Base-by-base conservation (phyloP, 1,140 invertebrate species). In the Caenorhabditis remanei region DNA sequence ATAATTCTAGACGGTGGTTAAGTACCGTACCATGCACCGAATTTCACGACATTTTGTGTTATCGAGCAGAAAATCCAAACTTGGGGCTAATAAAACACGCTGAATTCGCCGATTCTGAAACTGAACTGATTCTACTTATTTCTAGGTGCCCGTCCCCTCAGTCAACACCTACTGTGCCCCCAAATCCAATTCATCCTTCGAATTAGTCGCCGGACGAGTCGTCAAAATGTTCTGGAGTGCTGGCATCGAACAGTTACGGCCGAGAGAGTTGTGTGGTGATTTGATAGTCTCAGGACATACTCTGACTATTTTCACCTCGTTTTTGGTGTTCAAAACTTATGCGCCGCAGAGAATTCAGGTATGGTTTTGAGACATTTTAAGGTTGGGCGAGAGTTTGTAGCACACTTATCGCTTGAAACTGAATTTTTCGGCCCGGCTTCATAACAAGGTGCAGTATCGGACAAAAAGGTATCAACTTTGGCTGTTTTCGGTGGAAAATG, bases 261-360 rank as follows among this genome's bases (percentile, higher is more conserved):
- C 86, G 3, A 21, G 88, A n/a, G 88, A 89, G 40, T 85, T 89
- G 9, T 90, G 89, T 55, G 89, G 89, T 40, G 89, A 90, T 86
- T 53, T 90, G 21, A 89, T 90, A 16, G 88, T 90, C 14, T 89
- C 88, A 8, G 89, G 89, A 9, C 89, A 90, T 46, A 90, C 89
- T 41, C 82, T 90, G 1, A 88, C 83, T 8, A 88, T 90, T 32
- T 87, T 90, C 83, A 89, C 83, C 43, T 65, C 86, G n/a, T 79
- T 88, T 40, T 53, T 87, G 14, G 88, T 83, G 14, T 90, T 90
- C 43, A 84, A 85, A 48, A 71, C 90, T 8, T 90, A 90, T 61
- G 63, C 86, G 7, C 88, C 89, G 9, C 65, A 79, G 46, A 84
- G 85, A 56, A 48, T 86, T 40, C 83, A 88, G 61, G 85, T 86